Evolutionary conservation across 30 jellyfish, hydroid and myxozoan species (phyloP).

Genomic region (Calvadosia cruxmelitensis): DNA sequence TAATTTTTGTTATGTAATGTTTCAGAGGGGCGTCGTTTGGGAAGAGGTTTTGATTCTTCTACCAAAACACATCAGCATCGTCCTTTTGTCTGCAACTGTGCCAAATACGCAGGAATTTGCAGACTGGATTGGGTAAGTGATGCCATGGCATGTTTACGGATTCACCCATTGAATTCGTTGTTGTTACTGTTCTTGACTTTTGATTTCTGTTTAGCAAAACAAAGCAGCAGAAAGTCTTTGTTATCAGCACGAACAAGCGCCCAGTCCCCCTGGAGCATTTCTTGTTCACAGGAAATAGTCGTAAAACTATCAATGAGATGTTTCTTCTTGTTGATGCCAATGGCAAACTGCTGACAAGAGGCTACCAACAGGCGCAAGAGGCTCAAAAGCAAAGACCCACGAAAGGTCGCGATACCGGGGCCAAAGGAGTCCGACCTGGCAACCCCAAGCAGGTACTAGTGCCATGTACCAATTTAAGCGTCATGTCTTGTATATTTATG

Average conservation of each 20-base stretch:
- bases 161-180: not conserved
- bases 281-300: constrained; percentile 85
- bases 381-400: constrained; percentile 60
- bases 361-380: constrained; percentile 63
- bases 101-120: constrained; percentile 95
- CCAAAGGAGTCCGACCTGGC: constrained; percentile 48
- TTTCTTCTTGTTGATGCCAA: constrained; percentile 63
- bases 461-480: no score
- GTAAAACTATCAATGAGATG: constrained; percentile 70
- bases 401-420: constrained; percentile 77
- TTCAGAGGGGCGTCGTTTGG: constrained; percentile 99
- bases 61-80: constrained; percentile 96
- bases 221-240: constrained; percentile 77
- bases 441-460: constrained; percentile 74
- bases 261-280: constrained; percentile 99
- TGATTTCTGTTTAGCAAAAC: constrained; percentile 46
- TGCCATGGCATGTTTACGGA: not conserved
- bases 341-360: constrained; percentile 59
- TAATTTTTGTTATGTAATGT: not conserved
- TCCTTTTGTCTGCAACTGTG: constrained; percentile 95
- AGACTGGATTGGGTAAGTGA: constrained; percentile 96
- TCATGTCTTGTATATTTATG: no score
- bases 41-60: constrained; percentile 97
- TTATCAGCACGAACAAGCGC: constrained; percentile 83
- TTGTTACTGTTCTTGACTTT: not conserved